Evolutionary conservation across 1,140 invertebrate genomes (phyloP).

Genomic region (Zaprionus gabonicus): DNA sequence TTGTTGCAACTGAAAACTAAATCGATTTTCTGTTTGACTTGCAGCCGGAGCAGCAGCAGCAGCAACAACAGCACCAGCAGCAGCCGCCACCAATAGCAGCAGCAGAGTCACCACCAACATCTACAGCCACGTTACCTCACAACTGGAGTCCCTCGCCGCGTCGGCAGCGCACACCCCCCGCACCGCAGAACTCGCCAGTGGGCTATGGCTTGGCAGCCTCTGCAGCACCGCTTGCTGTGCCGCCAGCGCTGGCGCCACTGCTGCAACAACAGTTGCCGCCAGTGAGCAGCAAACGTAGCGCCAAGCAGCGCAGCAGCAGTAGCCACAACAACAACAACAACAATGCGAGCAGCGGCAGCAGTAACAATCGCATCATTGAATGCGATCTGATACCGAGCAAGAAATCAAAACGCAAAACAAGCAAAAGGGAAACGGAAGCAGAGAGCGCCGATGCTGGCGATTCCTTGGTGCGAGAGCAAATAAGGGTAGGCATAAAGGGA

Average conservation of each 20-base stretch:
- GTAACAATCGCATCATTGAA: conserved; percentile 73
- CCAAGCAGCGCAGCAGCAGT: conserved; percentile 34
- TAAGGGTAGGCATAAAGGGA: conserved; percentile 55
- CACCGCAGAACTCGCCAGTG: conserved; percentile 76
- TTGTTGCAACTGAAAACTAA: conserved; percentile 68
- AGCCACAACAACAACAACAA: conserved; percentile 27
- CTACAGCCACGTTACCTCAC: conserved; percentile 27
- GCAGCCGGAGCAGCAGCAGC: conserved; percentile 42
- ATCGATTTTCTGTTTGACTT: conserved; percentile 69
- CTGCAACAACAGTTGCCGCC: conserved; percentile 48
- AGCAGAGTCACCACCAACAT: conserved; percentile 7
- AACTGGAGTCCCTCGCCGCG: conserved; percentile 67
- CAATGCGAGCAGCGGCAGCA: conserved; percentile 45
- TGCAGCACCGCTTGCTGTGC: conserved; percentile 40
- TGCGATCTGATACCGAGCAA: conserved; percentile 81
- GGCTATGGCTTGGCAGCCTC: conserved; percentile 54
- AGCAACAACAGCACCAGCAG: conserved; percentile 32
- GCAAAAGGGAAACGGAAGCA: conserved; percentile 50
- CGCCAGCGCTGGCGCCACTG: conserved; percentile 60
- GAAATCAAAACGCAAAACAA: conserved; percentile 72
- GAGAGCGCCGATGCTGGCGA: conserved; percentile 52
- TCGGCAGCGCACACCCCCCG: conserved; percentile 68
- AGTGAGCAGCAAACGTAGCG: conserved; percentile 37
- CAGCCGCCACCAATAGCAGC: conserved; percentile 19
- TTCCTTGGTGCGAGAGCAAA: conserved; percentile 65